Base-by-base conservation (phyloP, 1,140 invertebrate genomes). In the Danaus plexippus region DNA sequence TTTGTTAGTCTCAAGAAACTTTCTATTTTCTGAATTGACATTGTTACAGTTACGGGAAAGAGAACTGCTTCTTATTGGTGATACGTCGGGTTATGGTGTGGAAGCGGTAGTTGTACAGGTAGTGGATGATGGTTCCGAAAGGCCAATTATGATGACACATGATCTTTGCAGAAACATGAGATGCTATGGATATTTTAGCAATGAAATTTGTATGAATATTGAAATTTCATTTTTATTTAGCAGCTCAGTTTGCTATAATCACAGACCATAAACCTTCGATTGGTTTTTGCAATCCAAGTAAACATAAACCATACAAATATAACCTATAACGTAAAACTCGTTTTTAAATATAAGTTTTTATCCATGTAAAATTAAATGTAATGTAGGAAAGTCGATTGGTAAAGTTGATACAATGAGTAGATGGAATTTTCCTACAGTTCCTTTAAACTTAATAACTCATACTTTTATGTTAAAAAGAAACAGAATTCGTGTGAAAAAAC, bases 241-340 rank as follows among this genome's bases (percentile, higher is more conserved):
- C n/a, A 12, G 58, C 52, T 46, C 9, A 46, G 6, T 22, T 60
- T 41, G 18, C n/a, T 42, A 51, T 60, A 9, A 51, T 53, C 9
- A 66, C 64, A 15, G 59, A 66, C 40, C 64, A 66, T 56, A 65
- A 65, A 41, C 59, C 57, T 1, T 50, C 62, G 40, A 6, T 57
- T 18, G 53, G 64, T 1, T 43, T 62, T 47, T 63, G 60, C 45
- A 50, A 63, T 54, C 57, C 60, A 11, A 48, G 40, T 10, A 63
- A 60, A 43, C 47, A 54, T 10, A 63, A 63, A 9, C 58, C 64
- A 11, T 52, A 12, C 47, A 54, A 42, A 59, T 66, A n/a, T 66
- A 59, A 11, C 59, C 64, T 4, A 59, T 59, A 43, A 59, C 62
- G 57, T 54, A 59, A 18, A 40, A 52, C 2, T 66, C 54, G 57